Evolutionary conservation across 2,888 invertebrate genomes (phyloP).

Genomic region (Brachynemurus nebulosus): DNA sequence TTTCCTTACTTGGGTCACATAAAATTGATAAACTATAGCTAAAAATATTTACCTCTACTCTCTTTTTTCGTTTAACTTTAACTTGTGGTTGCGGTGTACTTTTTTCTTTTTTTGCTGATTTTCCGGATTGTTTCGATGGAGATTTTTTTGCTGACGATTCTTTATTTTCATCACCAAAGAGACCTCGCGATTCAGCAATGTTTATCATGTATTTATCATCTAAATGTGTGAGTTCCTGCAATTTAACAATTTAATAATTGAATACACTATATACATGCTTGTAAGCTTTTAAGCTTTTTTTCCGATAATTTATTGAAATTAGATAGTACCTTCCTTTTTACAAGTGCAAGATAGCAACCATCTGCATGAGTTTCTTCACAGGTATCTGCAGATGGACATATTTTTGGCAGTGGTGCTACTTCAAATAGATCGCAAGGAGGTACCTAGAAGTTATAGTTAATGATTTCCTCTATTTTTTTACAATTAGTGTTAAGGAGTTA

Average conservation of each 20-base stretch:
- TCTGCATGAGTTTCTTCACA: constrained; percentile 35
- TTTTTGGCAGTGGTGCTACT: constrained; percentile 40
- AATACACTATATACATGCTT: too few relatives aligned
- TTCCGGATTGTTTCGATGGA: constrained; percentile 8
- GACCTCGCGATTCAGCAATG: constrained; percentile 65
- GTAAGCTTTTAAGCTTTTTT: not conserved
- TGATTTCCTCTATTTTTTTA: not conserved
- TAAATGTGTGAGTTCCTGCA: constrained; percentile 54
- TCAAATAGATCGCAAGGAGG: constrained; percentile 60
- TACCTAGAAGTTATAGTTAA: constrained; percentile 33
- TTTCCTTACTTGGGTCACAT: too few relatives aligned
- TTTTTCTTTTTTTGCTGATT: not conserved
- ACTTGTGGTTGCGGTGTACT: not conserved
- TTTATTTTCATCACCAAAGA: constrained; percentile 35
- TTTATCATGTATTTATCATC: constrained; percentile 74
- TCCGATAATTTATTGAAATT: constrained; percentile 2
- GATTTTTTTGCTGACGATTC: not conserved
- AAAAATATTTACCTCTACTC: constrained; percentile 1
- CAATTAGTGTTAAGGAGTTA: not conserved
- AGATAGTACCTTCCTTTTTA: constrained; percentile 45
- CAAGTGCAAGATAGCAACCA: constrained; percentile 51
- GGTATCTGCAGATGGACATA: constrained; percentile 38
- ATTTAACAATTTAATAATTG: constrained; percentile 3
- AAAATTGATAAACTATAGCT: too few relatives aligned
- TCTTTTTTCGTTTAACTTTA: not conserved